A percentile compares a stretch with the other conserved stretches of the same genome.
These are phyloP conservation scores for Pavo muticus DNA, from an alignment of 2,113 vertebrate species.

Conservation along the genomic window DNA sequence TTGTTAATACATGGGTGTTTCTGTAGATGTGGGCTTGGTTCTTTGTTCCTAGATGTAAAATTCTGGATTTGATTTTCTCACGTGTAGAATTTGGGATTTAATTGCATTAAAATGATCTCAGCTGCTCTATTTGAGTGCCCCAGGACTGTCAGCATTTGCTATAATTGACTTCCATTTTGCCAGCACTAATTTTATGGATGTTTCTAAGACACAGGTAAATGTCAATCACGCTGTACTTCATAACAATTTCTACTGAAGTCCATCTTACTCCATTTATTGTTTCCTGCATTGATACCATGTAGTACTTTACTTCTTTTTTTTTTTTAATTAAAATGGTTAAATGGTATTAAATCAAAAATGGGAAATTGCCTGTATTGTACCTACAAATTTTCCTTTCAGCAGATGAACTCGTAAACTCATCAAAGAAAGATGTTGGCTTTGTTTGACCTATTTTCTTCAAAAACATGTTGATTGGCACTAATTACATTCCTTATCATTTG, in stretches of 20 bases:
- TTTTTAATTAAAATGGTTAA: neutral
- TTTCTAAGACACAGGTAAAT: neutral
- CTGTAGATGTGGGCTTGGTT: neutral
- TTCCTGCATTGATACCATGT: fast-evolving
- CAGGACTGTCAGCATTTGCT: neutral
- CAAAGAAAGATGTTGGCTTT: conserved; percentile 10
- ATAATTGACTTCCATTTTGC: neutral
- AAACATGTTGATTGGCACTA: conserved; percentile 24
- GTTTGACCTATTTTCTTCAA: conserved; percentile 44
- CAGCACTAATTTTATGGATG: neutral
- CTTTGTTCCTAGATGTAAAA: neutral
- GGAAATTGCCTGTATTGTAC: neutral
- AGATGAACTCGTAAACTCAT: neutral
- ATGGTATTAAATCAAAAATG: neutral
- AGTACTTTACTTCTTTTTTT: neutral
- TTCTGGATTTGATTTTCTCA: neutral
- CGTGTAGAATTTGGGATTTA: neutral
- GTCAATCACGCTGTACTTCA: neutral
- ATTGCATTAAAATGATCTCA: neutral
- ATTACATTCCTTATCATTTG: neutral
- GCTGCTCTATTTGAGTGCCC: neutral
- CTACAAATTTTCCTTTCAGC: neutral
- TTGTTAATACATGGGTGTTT: neutral
- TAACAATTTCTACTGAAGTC: neutral
- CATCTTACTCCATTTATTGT: neutral